phyloP scores from a whole-genome alignment of 2,113 vertebrate species.

The Scortum barcoo region DNA sequence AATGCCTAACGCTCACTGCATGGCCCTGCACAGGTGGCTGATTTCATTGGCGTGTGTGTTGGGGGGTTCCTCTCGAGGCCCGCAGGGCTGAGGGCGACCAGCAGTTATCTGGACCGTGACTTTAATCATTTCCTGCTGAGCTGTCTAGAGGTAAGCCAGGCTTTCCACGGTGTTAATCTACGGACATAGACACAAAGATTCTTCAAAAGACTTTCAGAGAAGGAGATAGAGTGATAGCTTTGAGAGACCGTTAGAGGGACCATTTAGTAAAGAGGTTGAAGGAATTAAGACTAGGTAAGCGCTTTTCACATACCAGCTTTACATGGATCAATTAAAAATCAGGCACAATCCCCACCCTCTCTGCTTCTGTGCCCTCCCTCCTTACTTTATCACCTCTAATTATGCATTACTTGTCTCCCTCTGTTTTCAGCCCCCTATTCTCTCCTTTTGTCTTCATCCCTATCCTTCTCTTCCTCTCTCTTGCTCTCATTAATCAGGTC shows the following conservation, averaged over 20 bases:
- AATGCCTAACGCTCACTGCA: slow-evolving; percentile 59
- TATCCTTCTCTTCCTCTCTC: slow-evolving; percentile 13
- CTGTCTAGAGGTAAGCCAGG: slow-evolving; percentile 54
- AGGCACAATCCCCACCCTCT: slow-evolving; percentile 1
- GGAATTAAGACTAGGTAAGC: slow-evolving; percentile 41
- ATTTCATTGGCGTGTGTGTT: slow-evolving; percentile 26
- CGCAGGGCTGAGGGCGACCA: slow-evolving; percentile 56
- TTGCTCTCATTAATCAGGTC: slow-evolving; percentile 65
- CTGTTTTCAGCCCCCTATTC: slow-evolving; percentile 27
- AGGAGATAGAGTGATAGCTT: slow-evolving; percentile 38
- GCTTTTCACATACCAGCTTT: slow-evolving; percentile 50
- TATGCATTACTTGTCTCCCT: slow-evolving; percentile 22
- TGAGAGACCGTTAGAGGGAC: slow-evolving; percentile 9
- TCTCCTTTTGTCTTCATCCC: slow-evolving; percentile 34
- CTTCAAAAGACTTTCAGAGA: slow-evolving; percentile 55
- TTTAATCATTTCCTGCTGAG: slow-evolving; percentile 81
- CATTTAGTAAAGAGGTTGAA: slow-evolving; percentile 52
- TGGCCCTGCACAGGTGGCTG: slow-evolving; percentile 68
- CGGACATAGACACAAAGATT: slow-evolving; percentile 45
- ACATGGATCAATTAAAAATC: slow-evolving; percentile 62
- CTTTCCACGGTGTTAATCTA: slow-evolving; percentile 41
- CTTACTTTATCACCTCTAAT: slow-evolving; percentile 53
- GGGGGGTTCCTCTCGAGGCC: slow-evolving; percentile 60
- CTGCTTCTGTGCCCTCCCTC: slow-evolving; percentile 11
- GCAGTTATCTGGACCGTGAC: slow-evolving; percentile 77